Percentiles rank a stretch among this genome's conserved stretches.
Conservation (phyloP, 2,797 vertebrate species). For the Melanotaenia trifasciata region DNA sequence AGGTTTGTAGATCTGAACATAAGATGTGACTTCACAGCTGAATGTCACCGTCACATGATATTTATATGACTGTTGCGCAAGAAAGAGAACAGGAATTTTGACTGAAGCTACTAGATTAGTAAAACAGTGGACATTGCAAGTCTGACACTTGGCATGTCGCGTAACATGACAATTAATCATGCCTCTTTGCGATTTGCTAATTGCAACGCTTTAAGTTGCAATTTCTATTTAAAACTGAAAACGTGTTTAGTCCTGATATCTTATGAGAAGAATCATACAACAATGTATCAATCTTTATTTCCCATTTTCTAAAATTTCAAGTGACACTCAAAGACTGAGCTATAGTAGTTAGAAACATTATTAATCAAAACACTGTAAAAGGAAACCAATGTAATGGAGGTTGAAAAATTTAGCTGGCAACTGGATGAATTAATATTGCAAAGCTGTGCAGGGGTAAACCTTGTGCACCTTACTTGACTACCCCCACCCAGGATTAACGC, state of each 20-base stretch:
- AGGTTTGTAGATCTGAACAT: no score
- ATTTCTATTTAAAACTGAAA: neutral
- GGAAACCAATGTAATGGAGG: neutral
- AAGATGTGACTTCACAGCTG: no score
- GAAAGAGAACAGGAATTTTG: neutral
- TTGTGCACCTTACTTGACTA: conserved; percentile 31
- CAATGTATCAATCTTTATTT: conserved; percentile 3
- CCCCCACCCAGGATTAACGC: conserved; percentile 30
- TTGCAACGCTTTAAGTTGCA: neutral
- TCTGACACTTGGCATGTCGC: neutral
- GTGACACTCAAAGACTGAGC: conserved; percentile 4
- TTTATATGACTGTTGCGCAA: neutral
- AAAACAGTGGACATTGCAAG: neutral
- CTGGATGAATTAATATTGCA: conserved; percentile 9
- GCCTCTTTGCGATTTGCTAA: neutral
- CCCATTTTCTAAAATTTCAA: conserved; percentile 10
- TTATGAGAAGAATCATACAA: neutral
- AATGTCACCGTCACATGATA: no score
- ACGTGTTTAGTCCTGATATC: neutral
- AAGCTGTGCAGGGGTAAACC: conserved; percentile 22
- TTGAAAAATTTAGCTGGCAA: neutral
- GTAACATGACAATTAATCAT: neutral
- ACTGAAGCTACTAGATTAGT: neutral
- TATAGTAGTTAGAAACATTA: neutral
- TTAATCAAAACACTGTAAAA: neutral